Conservation (phyloP, 2,113 vertebrate species). For the Sardina pilchardus region DNA sequence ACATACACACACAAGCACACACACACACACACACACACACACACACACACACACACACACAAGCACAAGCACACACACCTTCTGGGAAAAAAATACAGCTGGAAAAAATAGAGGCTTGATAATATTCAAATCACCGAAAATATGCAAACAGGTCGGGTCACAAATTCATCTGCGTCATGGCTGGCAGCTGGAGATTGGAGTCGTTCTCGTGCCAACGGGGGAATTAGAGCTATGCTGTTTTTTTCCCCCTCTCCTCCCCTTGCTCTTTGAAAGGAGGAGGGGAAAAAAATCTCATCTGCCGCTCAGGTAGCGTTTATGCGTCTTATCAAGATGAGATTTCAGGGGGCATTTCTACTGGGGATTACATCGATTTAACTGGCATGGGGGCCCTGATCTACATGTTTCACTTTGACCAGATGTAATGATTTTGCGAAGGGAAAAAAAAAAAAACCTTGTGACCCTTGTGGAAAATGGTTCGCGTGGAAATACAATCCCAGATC, state of each 20-base stretch:
- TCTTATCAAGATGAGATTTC: constrained; percentile 15
- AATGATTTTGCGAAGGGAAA: not conserved
- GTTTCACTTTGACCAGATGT: not conserved
- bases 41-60: too few relatives aligned
- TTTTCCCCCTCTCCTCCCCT: not conserved
- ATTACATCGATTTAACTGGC: not conserved
- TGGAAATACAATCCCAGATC: constrained; percentile 5
- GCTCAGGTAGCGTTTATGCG: not conserved
- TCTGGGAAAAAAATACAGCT: too few relatives aligned
- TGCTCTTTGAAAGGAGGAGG: not conserved
- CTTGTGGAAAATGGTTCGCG: not conserved
- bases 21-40: too few relatives aligned
- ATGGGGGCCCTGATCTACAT: constrained; percentile 4
- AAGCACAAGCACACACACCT: too few relatives aligned
- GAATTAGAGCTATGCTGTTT: not conserved
- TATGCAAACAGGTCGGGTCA: not conserved
- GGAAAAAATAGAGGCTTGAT: not conserved
- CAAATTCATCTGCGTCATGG: not conserved
- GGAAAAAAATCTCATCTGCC: not conserved
- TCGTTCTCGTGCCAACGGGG: not conserved
- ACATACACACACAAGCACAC: too few relatives aligned
- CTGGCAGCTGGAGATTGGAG: constrained; percentile 3
- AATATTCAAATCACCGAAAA: not conserved
- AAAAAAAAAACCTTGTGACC: not conserved
- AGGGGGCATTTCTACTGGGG: not conserved